Evolutionary conservation across 92 coral and sea anemone genomes (phyloP), one percentile per base, ranked within the genome.

Genomic region (Virgularia gustaviana): DNA sequence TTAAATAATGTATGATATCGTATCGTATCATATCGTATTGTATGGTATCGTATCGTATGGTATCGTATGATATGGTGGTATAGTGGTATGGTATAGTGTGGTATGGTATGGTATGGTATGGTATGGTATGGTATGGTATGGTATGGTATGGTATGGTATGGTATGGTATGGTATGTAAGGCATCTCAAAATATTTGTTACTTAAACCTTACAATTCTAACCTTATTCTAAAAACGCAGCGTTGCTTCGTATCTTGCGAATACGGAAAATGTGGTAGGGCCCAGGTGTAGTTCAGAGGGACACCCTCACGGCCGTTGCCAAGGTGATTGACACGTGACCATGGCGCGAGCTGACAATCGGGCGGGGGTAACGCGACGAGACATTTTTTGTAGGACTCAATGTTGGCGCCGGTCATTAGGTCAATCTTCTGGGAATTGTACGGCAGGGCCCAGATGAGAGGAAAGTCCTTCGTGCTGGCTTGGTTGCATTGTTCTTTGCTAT

Each of bases 261-360:
- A 89, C 15, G 96, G 96, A 53, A 94, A 89, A 55, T 57, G 45
- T 0, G 99, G 99, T 15, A 94, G 78, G 2, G 84, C 82, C 99
- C 99, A 94, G 2, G 99, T 94, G 64, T 89, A 94, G 37, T 82
- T 94, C 31, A 90, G 86, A 18, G 91, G 85, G 20, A 86, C 85
- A 19, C 99, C 96, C 18, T 89, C 99, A 8, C 96, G 89, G 13
- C 96, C 90, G 65, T 94, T 89, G 32, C 99, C 99, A 80, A 94
- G 99, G 82, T 94, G 99, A 79, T 94, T 94, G 58, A 79, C 99
- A 59, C 99, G 79, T 23, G 96, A 58, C 99, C 99, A 94, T 0
- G 85, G 87, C 20, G 94, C 90, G 12, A 83, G 90, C 20, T 90
- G 52, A 64, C 99, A 94, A 39, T 83, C 84, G 2, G 99, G 99